phyloP scores from a whole-genome alignment of 2,797 vertebrate genomes.

The Poeciliopsis paucimaculata region DNA sequence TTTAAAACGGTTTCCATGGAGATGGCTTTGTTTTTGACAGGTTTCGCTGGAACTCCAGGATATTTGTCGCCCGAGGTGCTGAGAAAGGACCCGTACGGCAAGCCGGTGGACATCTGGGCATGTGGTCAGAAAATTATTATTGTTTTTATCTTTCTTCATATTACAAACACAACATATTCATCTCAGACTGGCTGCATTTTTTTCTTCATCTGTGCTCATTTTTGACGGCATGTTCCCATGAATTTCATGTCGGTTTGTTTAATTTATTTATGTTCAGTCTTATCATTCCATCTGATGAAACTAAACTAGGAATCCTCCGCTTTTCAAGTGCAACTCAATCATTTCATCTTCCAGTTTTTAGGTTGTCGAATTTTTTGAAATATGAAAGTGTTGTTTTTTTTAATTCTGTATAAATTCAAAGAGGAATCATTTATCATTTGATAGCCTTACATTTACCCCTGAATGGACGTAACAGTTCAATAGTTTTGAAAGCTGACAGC shows the following conservation, averaged over 20 bases:
- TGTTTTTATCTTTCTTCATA: background rate
- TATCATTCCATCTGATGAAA: background rate
- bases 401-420: too few relatives aligned
- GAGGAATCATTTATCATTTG: too few relatives aligned
- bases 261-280: background rate
- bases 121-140: slow-evolving; percentile 86
- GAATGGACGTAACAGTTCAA: too few relatives aligned
- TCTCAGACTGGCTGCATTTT: background rate
- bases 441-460: too few relatives aligned
- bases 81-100: slow-evolving; percentile 99
- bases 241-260: background rate
- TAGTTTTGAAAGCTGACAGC: too few relatives aligned
- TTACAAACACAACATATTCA: slow-evolving; percentile 1
- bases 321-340: background rate
- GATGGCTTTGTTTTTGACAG: slow-evolving; percentile 68
- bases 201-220: background rate
- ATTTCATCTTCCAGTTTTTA: background rate
- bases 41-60: slow-evolving; percentile 98
- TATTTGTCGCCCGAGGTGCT: slow-evolving; percentile 98
- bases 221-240: background rate
- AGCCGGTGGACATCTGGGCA: slow-evolving; percentile 99
- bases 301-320: background rate
- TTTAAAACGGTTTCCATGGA: background rate
- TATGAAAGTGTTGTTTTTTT: too few relatives aligned
- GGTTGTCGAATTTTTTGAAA: background rate